Base-by-base conservation (phyloP, 2,113 vertebrate species). In the Pachyramphus minor region DNA sequence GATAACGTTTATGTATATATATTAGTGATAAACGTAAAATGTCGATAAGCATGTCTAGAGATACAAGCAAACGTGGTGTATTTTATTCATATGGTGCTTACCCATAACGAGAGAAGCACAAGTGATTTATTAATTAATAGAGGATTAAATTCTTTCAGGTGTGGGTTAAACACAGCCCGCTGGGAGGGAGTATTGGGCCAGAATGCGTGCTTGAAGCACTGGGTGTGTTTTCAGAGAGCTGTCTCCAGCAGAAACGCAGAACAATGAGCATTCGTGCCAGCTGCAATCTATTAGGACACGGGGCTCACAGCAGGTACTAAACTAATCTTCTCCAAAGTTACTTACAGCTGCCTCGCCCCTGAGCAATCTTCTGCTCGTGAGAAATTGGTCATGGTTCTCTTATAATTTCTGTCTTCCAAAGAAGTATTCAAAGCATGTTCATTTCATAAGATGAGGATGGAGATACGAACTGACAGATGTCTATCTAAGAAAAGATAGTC, bases 101-200 rank as follows among this genome's bases (percentile, higher is more conserved):
- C 12, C 22, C 28, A 3, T 42, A 37, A 44, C 6, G 84, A 76
- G 35, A 50, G 50, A 55, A 47, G 15, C 20, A 11, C 22, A 4
- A 44, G 16, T 20, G 17, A 45, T 63, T 64, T 75, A 33, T 41
- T 59, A 28, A 50, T 35, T 44, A 39, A 21, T 1, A 31, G 27
- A 58, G 44, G 5, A 62, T 42, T 35, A n/a, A 41, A 45, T 23
- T 25, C 8, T 13, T 56, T 66, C 42, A 63, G 35, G 28, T 88
- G 87, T 84, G 87, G 52, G 45, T 81, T 50, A 56, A 81, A 45
- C 37, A 23, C 59, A 80, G 88, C n/a, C 91, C 94, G 4, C 86
- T 77, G 91, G 82, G 89, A 89, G 91, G 94, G 68, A 56, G 22
- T 92, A 3, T 88, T 90, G 92, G 86, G 79, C 59, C 86, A 41